Base-by-base conservation (phyloP, 35 echinoderm and acorn worm species). In the Ophiothrix spiculata region DNA sequence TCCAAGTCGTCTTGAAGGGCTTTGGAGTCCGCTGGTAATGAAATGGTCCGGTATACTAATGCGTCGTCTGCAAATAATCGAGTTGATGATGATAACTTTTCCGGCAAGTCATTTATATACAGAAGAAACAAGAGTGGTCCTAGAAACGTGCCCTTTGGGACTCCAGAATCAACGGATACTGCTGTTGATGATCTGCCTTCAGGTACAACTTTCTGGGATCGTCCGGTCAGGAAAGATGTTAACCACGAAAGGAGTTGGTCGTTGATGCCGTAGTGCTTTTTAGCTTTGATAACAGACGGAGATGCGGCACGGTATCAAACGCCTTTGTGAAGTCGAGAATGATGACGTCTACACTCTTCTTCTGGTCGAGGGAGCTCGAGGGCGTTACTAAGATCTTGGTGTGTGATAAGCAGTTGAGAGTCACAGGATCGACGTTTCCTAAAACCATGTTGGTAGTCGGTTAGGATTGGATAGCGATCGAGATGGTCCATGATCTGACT, bases 291-390 rank as follows among this genome's bases (percentile, higher is more conserved):
- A 46, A 89, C 1, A 81, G 38, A 31, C 87, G 56, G 19, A 31
- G 35, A 39, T 89, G 87, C 3, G 87, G 56, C 33, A 82, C 87
- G 2, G 56, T 74, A 39, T 89, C 78, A 33, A 81, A 89, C 17
- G 78, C 79, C 49, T 89, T 89, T 32, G 38, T 81, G 35, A 81
- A 89, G 79, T 89, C 78, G 4, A 89, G 37, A 8, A 89, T 33
- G 54, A 81, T 39, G 15, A 82, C 41, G 41, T 82, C 87, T 2
- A 75, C 32, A 21, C 46, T 40, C 45, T 82, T 39, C 37, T 60
- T 78, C 21, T 75, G 64, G n/a, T n/a, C n/a, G n/a, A n/a, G n/a
- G n/a, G n/a, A n/a, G n/a, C n/a, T 87, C 11, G 0, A 87, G 13
- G 34, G 34, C 32, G 15, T 46, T 32, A 32, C 37, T 46, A 32